Evolutionary conservation across 2,113 vertebrate genomes (phyloP).

Genomic region (Manacus vitellinus): DNA sequence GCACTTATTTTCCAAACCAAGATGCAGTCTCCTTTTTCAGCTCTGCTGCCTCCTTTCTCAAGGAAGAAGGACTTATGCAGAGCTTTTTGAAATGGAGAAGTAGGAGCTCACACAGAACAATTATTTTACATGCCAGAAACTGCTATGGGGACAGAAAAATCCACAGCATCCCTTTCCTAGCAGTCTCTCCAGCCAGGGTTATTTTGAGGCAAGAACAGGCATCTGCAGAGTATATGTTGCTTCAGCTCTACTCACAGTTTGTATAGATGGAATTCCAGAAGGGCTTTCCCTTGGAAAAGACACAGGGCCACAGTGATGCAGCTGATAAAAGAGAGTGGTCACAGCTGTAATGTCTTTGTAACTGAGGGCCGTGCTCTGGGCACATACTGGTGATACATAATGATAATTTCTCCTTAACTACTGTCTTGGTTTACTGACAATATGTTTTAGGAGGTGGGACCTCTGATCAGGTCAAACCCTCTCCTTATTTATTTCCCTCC

Average conservation of each 20-base stretch:
- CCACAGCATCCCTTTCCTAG: neutral
- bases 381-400: neutral
- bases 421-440: neutral
- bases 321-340: slow-evolving; percentile 64
- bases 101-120: neutral
- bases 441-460: no score
- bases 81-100: neutral
- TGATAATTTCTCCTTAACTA: neutral
- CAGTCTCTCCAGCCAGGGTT: neutral
- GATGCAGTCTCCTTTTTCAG: neutral
- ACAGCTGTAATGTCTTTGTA: slow-evolving; percentile 67
- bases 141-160: neutral
- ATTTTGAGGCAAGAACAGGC: neutral
- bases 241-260: slow-evolving; percentile 49
- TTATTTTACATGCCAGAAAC: neutral
- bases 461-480: no score
- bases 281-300: slow-evolving; percentile 77
- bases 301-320: slow-evolving; percentile 60
- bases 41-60: neutral
- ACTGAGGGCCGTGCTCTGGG: neutral
- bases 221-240: neutral
- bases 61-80: neutral
- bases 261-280: slow-evolving; percentile 77
- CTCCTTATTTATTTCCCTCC: no score
- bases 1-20: neutral